Percentiles rank a stretch among this genome's conserved stretches.
Evolutionary conservation across 2,113 vertebrate genomes (phyloP).

Genomic region (Corythornis cristatus): DNA sequence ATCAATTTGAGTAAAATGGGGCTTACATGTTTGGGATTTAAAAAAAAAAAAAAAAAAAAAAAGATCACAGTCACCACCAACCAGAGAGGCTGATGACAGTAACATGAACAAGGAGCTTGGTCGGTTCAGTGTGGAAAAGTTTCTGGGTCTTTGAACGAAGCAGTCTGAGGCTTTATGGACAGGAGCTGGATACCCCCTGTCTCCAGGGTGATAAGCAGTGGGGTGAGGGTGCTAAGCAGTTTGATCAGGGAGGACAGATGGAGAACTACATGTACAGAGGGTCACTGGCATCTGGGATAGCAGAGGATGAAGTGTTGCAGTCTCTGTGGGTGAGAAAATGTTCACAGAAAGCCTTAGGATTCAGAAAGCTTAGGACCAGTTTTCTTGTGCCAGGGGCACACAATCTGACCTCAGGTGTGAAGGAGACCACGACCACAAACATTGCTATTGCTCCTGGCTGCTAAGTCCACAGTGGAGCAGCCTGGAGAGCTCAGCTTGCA

Average conservation of each 20-base stretch:
- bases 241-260: not conserved
- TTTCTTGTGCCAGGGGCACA: not conserved
- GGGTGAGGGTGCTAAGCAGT: not conserved
- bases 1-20: not conserved
- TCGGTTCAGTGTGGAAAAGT: fast-evolving
- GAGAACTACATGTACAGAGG: not conserved
- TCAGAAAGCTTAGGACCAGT: not conserved
- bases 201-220: not conserved
- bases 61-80: fast-evolving
- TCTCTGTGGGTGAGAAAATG: not conserved
- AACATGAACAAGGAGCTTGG: not conserved
- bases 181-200: not conserved
- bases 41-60: not conserved
- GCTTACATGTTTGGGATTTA: not conserved
- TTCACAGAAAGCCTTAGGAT: not conserved
- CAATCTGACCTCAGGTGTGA: too few relatives aligned
- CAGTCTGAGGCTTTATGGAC: not conserved
- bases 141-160: not conserved
- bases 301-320: not conserved
- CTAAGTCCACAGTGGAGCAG: not conserved
- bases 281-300: too few relatives aligned
- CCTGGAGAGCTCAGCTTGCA: not conserved
- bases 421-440: not conserved
- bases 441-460: not conserved
- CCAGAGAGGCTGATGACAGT: not conserved